Base-by-base conservation (phyloP, 2,113 vertebrate genomes). In the Urocitellus parryii region DNA sequence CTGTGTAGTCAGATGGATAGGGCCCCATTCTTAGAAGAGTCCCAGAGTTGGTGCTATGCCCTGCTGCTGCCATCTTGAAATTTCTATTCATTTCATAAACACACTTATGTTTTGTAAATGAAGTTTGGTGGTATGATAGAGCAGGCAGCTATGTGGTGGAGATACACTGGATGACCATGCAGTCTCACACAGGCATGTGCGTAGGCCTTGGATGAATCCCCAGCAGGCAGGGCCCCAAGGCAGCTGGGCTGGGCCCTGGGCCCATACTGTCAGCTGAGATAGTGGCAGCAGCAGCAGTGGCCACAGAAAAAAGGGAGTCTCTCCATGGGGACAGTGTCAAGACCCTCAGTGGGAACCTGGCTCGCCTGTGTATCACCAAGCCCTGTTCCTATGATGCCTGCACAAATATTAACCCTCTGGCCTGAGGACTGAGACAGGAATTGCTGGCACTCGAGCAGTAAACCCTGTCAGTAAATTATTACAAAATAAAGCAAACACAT, bases 381-480 rank as follows among this genome's bases (percentile, higher is more conserved):
- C 34, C 12, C 20, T 1, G 11, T 63, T 65, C n/a, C 93, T 81
- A 8, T 32, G 74, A 32, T 37, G n/a, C 39, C 91, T 77, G 42
- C n/a, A 65, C 12, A 45, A n/a, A 42, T 39, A 48, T 22, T 53
- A 83, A 45, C 56, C 87, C 22, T 87, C 83, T 48, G 72, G 27
- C 18, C 63, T 87, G 72, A 87, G 83, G 61, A n/a, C 29, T 32
- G 39, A 80, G 24, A 70, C 29, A 80, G 73, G n/a, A n/a, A 78
- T 42, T 74, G 51, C 88, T 48, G 58, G 29, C 42, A 37, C 65
- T 88, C 39, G 20, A 8, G 42, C 93, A 84, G 73, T 67, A 81
- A 79, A 88, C 34, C 61, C 32, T 70, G 76, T 85, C 29, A 73
- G 65, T 42, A 80, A 93, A 81, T 90, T 87, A 77, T 87, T 88